Base-by-base conservation (phyloP, 2,113 vertebrate species). In the Hypocryptadius cinnamomeus region DNA sequence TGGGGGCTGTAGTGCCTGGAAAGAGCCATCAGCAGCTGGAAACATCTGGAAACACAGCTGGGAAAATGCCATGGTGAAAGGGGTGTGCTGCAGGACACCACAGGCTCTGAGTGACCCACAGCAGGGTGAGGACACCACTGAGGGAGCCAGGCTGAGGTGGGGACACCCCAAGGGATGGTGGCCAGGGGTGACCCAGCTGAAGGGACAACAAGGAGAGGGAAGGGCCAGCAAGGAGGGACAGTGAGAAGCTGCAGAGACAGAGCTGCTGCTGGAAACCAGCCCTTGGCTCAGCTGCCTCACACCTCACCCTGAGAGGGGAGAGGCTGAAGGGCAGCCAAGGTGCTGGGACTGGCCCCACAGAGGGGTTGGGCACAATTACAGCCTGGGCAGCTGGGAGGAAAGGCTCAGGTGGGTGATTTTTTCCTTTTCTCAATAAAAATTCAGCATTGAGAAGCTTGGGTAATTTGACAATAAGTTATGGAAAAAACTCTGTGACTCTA, bases 301-400 rank as follows among this genome's bases (percentile, higher is more conserved):
- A 7, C 5, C 56, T 50, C 47, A 2, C 8, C 24, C n/a, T 4
- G 25, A 6, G 6, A 16, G 9, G 13, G 30, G 28, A 53, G 54
- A 11, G 3, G 2, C 15, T 10, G 65, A 5, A 10, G 16, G n/a
- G 42, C 65, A 40, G 9, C 1, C 0, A 1, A 11, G 47, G 19
- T 2, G n/a, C 57, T 4, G 35, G 39, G 21, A 8, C 8, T 10
- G 24, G 7, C 8, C 2, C 1, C 0, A 0, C 10, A 5, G 3
- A 28, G 22, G 6, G 3, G 8, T 0, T 6, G 28, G 44, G 5
- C 18, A 24, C 22, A 5, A 8, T 5, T 1, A 16, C 44, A 37
- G 15, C 35, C 14, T 4, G 4, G n/a, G 4, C 17, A 64, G 10
- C 4, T 6, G 24, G 15, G 8, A 56, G 10, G 13, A 50, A n/a